These are phyloP conservation scores for Myiozetetes cayanensis DNA, from an alignment of 2,113 vertebrate species.

Conservation along the genomic window DNA sequence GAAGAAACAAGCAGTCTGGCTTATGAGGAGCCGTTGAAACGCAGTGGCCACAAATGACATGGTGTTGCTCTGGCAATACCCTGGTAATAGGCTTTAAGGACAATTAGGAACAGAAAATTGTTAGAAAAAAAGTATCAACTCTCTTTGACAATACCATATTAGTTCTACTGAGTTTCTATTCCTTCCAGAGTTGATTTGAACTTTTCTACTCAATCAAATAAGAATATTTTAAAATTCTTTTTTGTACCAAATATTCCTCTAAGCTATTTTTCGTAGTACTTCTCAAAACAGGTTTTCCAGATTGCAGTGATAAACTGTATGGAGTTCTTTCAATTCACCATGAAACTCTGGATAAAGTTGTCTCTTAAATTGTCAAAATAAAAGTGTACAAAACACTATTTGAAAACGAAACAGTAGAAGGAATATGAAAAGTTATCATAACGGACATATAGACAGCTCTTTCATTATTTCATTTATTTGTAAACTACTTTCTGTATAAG, in stretches of 20 bases:
- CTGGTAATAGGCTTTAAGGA: background rate
- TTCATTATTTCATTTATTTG: background rate
- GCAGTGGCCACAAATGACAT: background rate
- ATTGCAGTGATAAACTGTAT: background rate
- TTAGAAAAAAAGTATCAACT: background rate
- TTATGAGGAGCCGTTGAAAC: background rate
- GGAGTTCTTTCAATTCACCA: background rate
- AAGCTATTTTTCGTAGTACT: background rate
- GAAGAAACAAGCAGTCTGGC: background rate
- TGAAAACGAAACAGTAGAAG: background rate
- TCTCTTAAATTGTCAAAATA: background rate
- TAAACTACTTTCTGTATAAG: background rate
- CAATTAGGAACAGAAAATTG: background rate
- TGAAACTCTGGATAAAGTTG: background rate
- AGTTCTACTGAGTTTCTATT: background rate
- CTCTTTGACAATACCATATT: background rate
- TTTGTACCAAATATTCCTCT: background rate
- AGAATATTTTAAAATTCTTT: background rate
- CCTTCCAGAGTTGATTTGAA: background rate
- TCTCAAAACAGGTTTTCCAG: background rate
- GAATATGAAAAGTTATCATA: background rate
- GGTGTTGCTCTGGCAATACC: background rate
- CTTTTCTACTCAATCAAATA: background rate
- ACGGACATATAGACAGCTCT: background rate
- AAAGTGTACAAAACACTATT: background rate